Base-by-base conservation (phyloP, 2,113 vertebrate species). In the Vicugna pacos region DNA sequence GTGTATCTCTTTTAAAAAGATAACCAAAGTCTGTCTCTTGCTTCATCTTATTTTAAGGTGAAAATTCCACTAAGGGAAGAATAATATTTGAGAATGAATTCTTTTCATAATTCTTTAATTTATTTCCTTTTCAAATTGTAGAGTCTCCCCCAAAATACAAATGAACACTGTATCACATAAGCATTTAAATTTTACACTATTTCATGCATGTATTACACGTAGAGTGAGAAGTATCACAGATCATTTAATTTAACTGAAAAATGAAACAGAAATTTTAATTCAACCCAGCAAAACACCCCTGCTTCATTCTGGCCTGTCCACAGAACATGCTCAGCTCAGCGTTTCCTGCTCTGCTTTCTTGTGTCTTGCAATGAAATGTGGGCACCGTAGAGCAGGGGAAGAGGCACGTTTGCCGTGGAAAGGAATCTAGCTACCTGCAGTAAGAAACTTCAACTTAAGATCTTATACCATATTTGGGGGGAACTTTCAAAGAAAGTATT, bases 1-100 rank as follows among this genome's bases (percentile, higher is more conserved):
- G 52, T 56, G 52, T 26, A 56, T 26, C 94, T 98, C 70, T 96
- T 95, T 96, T 83, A 73, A 93, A 96, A 98, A 97, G 79, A 60
- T 97, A 98, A 97, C 76, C 92, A 88, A 97, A 97, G 54, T 97
- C 98, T 97, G 88, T 89, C 94, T 65, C 38, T 97, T 96, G 90
- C 38, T 96, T 93, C 52, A 92, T 83, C 89, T 22, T 88, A 54
- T 97, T 97, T 90, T 93, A 97, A 93, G 38, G 70, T 95, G 77
- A 85, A 67, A 96, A 92, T 24, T 65, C 82, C 70, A 48, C 93
- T 93, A 76, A 88, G 28, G 22, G 12, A 62, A 92, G 96, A 92
- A 86, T 58, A 76, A 38, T 96, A 83, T 70, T 83, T 85, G 46
- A 64, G 89, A 95, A 84, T 73, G 93, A 94, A 97, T 42, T 81